Evolutionary conservation across 2,113 vertebrate species (phyloP).

Genomic region (Glareola pratincola): DNA sequence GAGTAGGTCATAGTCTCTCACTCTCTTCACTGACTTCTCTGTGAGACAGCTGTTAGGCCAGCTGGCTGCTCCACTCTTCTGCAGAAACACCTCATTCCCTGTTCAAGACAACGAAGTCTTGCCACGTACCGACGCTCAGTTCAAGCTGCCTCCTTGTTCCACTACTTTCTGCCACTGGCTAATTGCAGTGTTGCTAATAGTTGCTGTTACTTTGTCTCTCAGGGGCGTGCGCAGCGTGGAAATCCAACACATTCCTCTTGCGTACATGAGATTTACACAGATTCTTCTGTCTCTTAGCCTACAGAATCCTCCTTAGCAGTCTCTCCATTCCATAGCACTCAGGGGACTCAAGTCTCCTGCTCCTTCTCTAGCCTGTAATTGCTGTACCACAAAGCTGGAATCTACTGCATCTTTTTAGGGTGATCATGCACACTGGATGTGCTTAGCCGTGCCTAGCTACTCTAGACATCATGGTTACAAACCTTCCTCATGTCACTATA

Average conservation of each 20-base stretch:
- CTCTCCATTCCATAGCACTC: neutral
- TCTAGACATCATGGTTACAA: neutral
- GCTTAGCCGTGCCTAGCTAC: neutral
- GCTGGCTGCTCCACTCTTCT: neutral
- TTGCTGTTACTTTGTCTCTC: neutral
- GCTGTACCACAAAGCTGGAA: neutral
- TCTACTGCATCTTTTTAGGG: neutral
- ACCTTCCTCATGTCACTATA: neutral
- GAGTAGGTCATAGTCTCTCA: neutral
- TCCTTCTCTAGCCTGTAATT: neutral
- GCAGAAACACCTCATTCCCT: neutral
- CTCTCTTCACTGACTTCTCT: neutral
- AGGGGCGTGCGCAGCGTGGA: neutral
- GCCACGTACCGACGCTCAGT: neutral
- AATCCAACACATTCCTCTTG: neutral
- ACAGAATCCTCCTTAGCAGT: neutral
- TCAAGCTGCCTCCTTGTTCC: neutral
- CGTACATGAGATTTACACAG: neutral
- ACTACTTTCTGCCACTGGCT: neutral
- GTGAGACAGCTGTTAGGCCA: neutral
- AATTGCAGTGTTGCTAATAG: slow-evolving; percentile 10
- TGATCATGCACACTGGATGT: neutral
- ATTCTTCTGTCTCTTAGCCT: neutral
- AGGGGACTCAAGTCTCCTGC: neutral
- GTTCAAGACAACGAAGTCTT: neutral